phyloP scores from a whole-genome alignment of 2,113 vertebrate species.

The Sphyrna mokarran region DNA sequence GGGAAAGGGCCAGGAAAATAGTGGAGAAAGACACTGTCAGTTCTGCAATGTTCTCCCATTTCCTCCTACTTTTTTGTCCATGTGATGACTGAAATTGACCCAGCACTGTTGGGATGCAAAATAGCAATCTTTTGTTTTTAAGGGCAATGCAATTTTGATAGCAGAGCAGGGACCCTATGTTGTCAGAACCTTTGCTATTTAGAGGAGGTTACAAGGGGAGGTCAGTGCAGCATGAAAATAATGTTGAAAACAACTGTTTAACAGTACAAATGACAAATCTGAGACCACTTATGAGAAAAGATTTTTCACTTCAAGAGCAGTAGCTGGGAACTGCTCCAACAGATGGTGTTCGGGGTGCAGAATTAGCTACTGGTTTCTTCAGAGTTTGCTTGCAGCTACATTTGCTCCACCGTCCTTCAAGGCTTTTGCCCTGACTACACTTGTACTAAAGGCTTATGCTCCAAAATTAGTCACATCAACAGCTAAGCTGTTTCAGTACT shows the following conservation, averaged over 20 bases:
- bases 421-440: too few species aligned
- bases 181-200: neutral
- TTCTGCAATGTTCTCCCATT: too few species aligned
- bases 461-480: neutral
- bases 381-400: too few species aligned
- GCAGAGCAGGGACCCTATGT: too few species aligned
- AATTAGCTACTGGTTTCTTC: too few species aligned
- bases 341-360: too few species aligned
- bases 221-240: neutral
- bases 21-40: too few species aligned
- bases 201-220: neutral
- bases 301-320: neutral
- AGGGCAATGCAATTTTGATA: neutral
- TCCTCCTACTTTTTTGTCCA: neutral
- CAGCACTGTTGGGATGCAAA: neutral
- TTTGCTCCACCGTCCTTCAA: too few species aligned
- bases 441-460: neutral
- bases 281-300: neutral
- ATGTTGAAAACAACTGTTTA: neutral
- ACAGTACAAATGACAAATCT: neutral
- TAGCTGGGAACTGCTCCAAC: too few species aligned
- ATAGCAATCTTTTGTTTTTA: neutral
- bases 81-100: neutral
- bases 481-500: neutral
- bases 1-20: too few species aligned